phyloP scores from a whole-genome alignment of 1,140 invertebrate genomes.

The Caenorhabditis remanei region DNA sequence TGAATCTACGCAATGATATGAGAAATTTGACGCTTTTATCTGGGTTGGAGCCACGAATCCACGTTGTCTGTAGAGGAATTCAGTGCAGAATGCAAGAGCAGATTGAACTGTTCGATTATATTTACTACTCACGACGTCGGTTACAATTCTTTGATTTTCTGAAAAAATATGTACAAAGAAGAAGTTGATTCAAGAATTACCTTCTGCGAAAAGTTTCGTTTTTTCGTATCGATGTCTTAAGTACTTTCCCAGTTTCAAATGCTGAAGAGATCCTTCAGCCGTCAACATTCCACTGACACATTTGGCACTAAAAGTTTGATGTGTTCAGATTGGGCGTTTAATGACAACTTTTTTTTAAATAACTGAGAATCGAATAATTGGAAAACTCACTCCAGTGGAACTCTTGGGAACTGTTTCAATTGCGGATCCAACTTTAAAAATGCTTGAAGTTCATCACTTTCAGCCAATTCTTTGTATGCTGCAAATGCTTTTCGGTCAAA shows the following conservation, averaged over 20 bases:
- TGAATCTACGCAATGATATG: conserved; percentile 14
- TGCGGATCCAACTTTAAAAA: conserved; percentile 56
- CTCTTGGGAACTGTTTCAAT: conserved; percentile 26
- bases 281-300: conserved; percentile 57
- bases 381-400: conserved; percentile 39
- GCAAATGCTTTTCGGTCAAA: conserved; percentile 55
- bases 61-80: conserved; percentile 51
- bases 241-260: conserved; percentile 34
- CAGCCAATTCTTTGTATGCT: conserved; percentile 22
- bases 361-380: background rate
- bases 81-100: conserved; percentile 51
- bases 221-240: conserved; percentile 50
- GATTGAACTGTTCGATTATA: conserved; percentile 62
- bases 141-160: conserved; percentile 39
- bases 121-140: conserved; percentile 14
- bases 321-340: background rate
- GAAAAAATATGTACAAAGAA: background rate
- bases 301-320: conserved; percentile 46
- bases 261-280: conserved; percentile 58
- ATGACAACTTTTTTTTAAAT: no score
- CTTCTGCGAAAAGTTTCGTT: background rate
- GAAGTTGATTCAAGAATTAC: background rate
- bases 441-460: conserved; percentile 39
- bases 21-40: conserved; percentile 29
- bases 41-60: conserved; percentile 2